Evolutionary conservation across 1,140 invertebrate genomes (phyloP).

Genomic region (Drosophila grimshawi): DNA sequence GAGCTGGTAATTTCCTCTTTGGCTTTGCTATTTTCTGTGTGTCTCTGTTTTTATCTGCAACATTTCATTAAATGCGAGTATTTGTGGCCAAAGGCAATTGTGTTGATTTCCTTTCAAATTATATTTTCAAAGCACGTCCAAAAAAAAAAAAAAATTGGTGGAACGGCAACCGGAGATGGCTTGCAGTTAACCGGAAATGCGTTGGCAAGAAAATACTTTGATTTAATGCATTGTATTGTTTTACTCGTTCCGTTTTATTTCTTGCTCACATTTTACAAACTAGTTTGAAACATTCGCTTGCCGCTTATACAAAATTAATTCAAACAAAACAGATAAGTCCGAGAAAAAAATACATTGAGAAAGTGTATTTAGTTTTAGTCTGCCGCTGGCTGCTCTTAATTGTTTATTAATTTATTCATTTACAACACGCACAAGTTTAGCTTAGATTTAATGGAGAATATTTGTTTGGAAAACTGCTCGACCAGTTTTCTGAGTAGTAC

Average conservation of each 20-base stretch:
- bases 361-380: constrained; percentile 39
- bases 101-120: no score
- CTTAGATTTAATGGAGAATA: constrained; percentile 70
- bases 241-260: constrained; percentile 46
- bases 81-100: background rate
- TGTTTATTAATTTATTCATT: constrained; percentile 51
- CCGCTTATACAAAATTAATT: constrained; percentile 26
- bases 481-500: constrained; percentile 20
- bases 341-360: constrained; percentile 17
- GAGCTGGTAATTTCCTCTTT: background rate
- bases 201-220: constrained; percentile 8
- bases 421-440: constrained; percentile 75
- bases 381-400: constrained; percentile 13
- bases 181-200: constrained; percentile 13
- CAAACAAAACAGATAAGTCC: constrained; percentile 30
- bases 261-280: constrained; percentile 28
- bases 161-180: constrained; percentile 9
- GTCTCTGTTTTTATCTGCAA: no score
- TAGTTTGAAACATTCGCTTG: constrained; percentile 39
- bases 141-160: background rate
- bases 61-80: background rate
- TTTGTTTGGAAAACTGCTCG: constrained; percentile 45
- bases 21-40: no score
- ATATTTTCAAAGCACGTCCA: background rate
- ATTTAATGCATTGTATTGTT: constrained; percentile 23